Base-by-base conservation (phyloP, 2,797 vertebrate species). In the Triplophysa yarkandensis region DNA sequence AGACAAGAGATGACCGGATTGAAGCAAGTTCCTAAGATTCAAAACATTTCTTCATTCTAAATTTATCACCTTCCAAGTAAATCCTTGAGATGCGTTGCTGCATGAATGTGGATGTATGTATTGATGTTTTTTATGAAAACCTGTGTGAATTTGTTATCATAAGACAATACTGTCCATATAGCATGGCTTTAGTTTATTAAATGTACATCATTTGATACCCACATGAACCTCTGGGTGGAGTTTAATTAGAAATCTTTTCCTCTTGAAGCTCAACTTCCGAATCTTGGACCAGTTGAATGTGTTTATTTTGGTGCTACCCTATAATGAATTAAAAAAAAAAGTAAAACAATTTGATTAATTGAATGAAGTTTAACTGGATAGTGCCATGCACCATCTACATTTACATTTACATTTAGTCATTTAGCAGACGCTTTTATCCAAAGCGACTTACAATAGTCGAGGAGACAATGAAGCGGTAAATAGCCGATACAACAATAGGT, bases 251-350 rank as follows among this genome's bases (percentile, higher is more conserved):
- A 99, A 99, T 0, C 95, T 90, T 82, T 96, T 97, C 85, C 98
- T 95, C 86, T 97, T 98, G 88, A 99, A 99, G 88, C 98, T 99
- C 77, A 99, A 91, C 83, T 99, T 99, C 71, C 98, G 95, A 84
- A 99, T 96, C 88, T 98, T 97, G n/a, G 97, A 98, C 98, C 98
- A 99, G 78, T 98, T 99, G 82, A 99, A 99, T 3, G 97, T 99
- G 68, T 99, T 99, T 79, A 99, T 99, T 87, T 95, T 99, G 23
- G 95, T 97, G 86, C 89, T 90, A 50, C 94, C 94, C 98, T 99
- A 75, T 32, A 16, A 70, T 68, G 74, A 46, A 79, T 54, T 23
- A 17, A 9, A 7, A 41, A 2, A 5, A 41, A 32, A 13, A 4
- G 41, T 3, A 57, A 13, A 25, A 32, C 1, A 14, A 55, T 55